Conservation (phyloP, 2,797 vertebrate species). For the Clarias pachynema region DNA sequence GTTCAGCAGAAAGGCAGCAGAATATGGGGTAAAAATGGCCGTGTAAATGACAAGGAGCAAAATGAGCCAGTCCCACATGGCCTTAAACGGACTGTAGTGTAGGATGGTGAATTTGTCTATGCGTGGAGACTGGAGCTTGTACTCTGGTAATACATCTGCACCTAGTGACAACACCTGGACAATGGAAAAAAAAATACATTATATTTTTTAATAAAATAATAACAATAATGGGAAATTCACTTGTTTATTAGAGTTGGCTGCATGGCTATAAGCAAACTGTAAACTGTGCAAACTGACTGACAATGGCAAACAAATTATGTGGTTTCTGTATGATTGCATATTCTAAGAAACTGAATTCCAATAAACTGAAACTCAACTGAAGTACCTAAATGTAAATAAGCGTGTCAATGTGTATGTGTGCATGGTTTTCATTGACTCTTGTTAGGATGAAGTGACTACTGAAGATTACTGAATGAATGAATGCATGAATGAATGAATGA, state of each 20-base stretch:
- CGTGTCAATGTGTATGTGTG: too few relatives aligned
- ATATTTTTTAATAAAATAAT: background rate
- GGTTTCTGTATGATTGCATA: background rate
- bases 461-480: background rate
- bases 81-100: conserved; percentile 99
- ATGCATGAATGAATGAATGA: background rate
- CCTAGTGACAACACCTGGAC: conserved; percentile 92
- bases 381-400: background rate
- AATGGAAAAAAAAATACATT: background rate
- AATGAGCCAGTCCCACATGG: conserved; percentile 99
- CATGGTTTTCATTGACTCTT: background rate
- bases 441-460: background rate
- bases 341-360: background rate
- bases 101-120: conserved; percentile 98
- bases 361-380: background rate
- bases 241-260: background rate
- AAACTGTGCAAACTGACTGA: conserved; percentile 5
- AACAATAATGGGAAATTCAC: background rate
- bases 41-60: conserved; percentile 97
- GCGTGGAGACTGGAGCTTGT: conserved; percentile 94
- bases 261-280: background rate
- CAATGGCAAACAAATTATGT: background rate
- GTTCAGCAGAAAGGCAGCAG: conserved; percentile 96
- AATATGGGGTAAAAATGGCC: conserved; percentile 96
- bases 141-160: conserved; percentile 96